Evolutionary conservation across 2,113 vertebrate species (phyloP), one percentile per base, ranked within the genome.

Genomic region (Epinephelus fuscoguttatus): DNA sequence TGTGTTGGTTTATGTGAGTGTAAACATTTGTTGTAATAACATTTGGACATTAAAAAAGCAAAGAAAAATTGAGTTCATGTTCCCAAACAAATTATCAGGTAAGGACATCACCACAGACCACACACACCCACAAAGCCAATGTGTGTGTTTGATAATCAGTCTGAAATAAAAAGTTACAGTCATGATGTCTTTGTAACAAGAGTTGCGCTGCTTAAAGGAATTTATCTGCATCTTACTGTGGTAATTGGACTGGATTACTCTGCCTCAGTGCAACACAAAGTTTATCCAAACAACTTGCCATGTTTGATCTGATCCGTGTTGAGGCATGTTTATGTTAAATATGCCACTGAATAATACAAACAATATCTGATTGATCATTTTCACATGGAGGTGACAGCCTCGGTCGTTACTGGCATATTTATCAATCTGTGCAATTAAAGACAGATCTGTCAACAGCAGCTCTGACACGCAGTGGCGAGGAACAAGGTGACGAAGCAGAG

Each of bases 401-500:
- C 37, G 21, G 9, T 55, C 4, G 9, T 19, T 30, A 1, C 12
- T 9, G 37, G 7, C 18, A n/a, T 13, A 18, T 10, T 7, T 47
- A 0, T 47, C 4, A 10, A 66, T 56, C 4, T 14, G 6, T 47
- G 17, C 23, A 17, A 47, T 47, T 6, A 19, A 6, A 45, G 27
- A 25, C 3, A 1, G 8, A 42, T n/a, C 1, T 11, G 59, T 33
- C 1, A 21, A 6, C 11, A 37, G 40, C 47, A 40, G 25, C 27
- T 25, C 12, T 10, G 19, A 50, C 25, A 27, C 15, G 49, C 19
- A 45, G 40, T 21, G 40, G 6, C 25, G 6, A 49, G 49, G 3
- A 55, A 40, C 17, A 19, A 40, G 11, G 52, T 86, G 84, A 84
- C 73, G 71, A 68, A 18, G 19, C 6, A 7, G 10, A 82, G 85